Evolutionary conservation across 2,797 vertebrate species (phyloP), one percentile per base, ranked within the genome.

Genomic region (Sebastolobus alascanus): DNA sequence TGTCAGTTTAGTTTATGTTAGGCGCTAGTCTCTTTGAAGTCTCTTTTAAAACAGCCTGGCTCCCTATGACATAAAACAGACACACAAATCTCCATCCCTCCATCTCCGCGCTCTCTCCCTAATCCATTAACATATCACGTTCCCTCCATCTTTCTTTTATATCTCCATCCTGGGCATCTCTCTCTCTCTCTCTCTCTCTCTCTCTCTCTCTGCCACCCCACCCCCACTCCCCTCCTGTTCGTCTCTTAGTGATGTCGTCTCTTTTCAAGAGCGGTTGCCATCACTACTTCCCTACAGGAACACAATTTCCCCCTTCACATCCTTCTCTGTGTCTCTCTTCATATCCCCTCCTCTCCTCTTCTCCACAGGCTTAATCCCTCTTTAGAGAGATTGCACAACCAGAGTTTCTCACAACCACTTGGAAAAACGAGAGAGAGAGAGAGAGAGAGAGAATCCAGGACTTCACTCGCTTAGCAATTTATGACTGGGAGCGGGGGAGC

Each of bases 231-330:
- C 71, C 70, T 1, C 71, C 70, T 1, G 18, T 81, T 81, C 70
- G 37, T 78, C 82, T 84, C 85, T 82, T 59, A 64, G 79, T 85
- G 82, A 92, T 90, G 89, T 77, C 52, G 80, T 90, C 85, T 75
- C 83, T 82, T 93, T 93, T 94, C 89, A 93, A 77, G 82, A 90
- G 73, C 10, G 79, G 94, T 94, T 95, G 93, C 94, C 92, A 94
- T 94, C 94, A 93, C 91, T 88, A 94, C 93, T 87, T 82, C 80
- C 68, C 84, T 75, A 72, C 69, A 66, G 84, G 90, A 92, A 90
- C 85, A 93, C 93, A 94, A 92, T 90, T 89, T 88, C 86, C 91
- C 87, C 88, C 89, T 87, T 91, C 86, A 90, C 91, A 87, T 90
- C 88, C 85, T 85, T 79, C 84, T 85, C 77, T 82, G 78, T 88